Conservation (phyloP, 2,113 vertebrate species). For the Lampris incognitus region DNA sequence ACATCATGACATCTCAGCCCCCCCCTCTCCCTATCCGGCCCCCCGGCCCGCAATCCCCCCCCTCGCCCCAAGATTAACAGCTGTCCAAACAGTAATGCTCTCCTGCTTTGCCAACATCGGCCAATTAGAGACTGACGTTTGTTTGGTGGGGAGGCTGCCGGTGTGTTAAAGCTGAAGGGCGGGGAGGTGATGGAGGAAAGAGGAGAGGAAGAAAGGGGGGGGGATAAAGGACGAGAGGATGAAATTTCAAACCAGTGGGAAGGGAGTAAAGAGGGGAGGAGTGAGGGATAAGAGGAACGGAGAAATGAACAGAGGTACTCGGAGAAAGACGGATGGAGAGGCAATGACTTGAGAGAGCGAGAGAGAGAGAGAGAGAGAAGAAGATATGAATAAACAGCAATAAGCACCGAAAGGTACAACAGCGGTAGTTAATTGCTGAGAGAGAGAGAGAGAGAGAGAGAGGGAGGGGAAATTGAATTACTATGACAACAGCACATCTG, state of each 20-base stretch:
- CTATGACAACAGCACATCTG: neutral
- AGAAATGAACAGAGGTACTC: neutral
- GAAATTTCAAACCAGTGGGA: neutral
- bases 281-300: neutral
- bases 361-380: neutral
- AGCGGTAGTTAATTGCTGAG: neutral
- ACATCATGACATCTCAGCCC: no score
- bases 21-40: neutral
- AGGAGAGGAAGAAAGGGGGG: neutral
- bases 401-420: neutral
- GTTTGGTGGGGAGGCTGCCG: neutral
- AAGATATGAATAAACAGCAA: neutral
- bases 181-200: neutral
- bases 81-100: conserved; percentile 43
- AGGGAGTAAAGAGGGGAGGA: neutral
- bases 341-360: neutral
- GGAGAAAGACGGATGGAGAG: neutral
- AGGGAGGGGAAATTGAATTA: neutral
- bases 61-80: conserved; percentile 45
- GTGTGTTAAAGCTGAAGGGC: conserved; percentile 1
- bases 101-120: conserved; percentile 8
- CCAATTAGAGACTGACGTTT: conserved; percentile 55
- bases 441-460: neutral
- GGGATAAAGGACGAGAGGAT: neutral
- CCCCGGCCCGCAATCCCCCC: neutral